phyloP scores from a whole-genome alignment of 2,113 vertebrate genomes.

The Caranx ignobilis region DNA sequence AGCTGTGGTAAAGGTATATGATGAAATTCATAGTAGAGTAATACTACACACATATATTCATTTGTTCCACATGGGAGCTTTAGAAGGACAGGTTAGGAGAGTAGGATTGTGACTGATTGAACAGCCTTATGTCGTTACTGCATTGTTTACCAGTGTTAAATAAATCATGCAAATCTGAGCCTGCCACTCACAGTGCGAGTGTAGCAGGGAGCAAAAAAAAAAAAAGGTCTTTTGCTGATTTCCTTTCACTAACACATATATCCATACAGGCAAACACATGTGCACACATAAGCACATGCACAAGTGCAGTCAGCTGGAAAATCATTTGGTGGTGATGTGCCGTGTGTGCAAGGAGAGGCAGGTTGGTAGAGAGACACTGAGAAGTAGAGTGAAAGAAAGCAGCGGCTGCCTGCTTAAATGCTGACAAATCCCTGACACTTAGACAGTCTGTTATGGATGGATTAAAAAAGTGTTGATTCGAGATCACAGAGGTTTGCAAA shows the following conservation, averaged over 20 bases:
- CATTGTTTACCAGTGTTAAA: slow-evolving; percentile 71
- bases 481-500: slow-evolving; percentile 6
- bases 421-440: slow-evolving; percentile 64
- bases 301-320: slow-evolving; percentile 64
- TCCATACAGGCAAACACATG: slow-evolving; percentile 7
- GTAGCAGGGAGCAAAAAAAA: slow-evolving; percentile 25
- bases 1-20: too few species aligned
- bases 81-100: slow-evolving; percentile 43
- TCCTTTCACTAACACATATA: slow-evolving; percentile 12
- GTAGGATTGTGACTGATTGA: slow-evolving; percentile 63
- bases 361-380: slow-evolving; percentile 28
- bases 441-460: slow-evolving; percentile 38
- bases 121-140: slow-evolving; percentile 62
- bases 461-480: slow-evolving; percentile 34
- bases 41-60: slow-evolving; percentile 8
- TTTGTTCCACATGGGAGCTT: slow-evolving; percentile 27
- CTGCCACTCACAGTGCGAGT: slow-evolving; percentile 50
- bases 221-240: slow-evolving; percentile 41
- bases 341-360: slow-evolving; percentile 32
- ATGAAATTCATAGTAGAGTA: too few species aligned
- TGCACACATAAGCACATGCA: slow-evolving; percentile 39
- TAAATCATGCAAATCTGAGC: slow-evolving; percentile 72
- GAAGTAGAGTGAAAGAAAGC: slow-evolving; percentile 22
- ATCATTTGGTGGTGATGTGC: slow-evolving; percentile 58
- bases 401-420: slow-evolving; percentile 38